Evolutionary conservation across 1,140 invertebrate species (phyloP).

Genomic region (Idris sp.): DNA sequence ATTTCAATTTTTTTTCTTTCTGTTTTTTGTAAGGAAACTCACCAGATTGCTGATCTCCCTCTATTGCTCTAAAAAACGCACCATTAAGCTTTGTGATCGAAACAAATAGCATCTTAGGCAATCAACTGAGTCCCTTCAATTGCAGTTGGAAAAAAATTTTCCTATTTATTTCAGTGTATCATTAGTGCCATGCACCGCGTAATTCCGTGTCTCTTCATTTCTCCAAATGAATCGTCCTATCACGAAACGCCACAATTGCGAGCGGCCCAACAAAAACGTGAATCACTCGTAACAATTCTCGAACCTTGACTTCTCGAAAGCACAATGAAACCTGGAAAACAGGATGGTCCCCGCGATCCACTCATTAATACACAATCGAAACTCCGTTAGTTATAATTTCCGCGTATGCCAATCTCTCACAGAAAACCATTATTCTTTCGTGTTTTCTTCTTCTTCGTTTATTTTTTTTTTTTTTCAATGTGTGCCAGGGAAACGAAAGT

Average conservation of each 20-base stretch:
- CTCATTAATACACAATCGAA: too few species aligned
- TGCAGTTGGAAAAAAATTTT: constrained; percentile 25
- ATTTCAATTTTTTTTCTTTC: constrained; percentile 8
- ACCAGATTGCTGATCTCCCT: constrained; percentile 27
- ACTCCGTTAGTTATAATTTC: constrained; percentile 16
- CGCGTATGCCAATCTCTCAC: not conserved
- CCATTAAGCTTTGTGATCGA: constrained; percentile 25
- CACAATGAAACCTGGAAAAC: too few species aligned
- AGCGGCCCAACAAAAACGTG: constrained; percentile 17
- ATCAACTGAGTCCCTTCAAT: constrained; percentile 38
- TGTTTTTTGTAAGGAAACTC: constrained; percentile 16
- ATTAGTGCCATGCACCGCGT: constrained; percentile 33
- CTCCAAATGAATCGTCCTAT: constrained; percentile 25
- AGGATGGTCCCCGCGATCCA: constrained; percentile 13
- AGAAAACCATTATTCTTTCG: not conserved
- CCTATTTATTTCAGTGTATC: constrained; percentile 34
- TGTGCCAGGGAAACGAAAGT: constrained; percentile 44
- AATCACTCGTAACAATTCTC: constrained; percentile 3
- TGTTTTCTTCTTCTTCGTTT: too few species aligned
- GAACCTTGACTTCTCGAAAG: constrained; percentile 4
- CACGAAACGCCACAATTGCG: constrained; percentile 12
- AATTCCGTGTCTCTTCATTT: constrained; percentile 27
- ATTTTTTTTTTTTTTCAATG: constrained; percentile 30
- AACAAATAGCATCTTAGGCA: constrained; percentile 44
- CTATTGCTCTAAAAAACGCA: constrained; percentile 19